Evolutionary conservation across 2,888 invertebrate species (phyloP).

Genomic region (Hirtodrosophila duncani): DNA sequence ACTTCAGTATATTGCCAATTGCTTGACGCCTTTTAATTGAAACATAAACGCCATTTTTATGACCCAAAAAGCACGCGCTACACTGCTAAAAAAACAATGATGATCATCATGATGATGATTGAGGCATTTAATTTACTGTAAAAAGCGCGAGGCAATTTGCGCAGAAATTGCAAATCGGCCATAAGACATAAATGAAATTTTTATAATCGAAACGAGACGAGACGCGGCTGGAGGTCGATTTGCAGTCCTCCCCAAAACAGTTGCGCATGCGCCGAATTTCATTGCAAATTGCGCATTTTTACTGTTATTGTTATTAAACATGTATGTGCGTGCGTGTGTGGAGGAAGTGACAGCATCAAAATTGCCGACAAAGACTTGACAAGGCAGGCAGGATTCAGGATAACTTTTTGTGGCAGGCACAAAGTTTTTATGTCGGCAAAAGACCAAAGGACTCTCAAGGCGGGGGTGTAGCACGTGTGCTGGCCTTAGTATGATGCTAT

Average conservation of each 20-base stretch:
- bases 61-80: slow-evolving; percentile 63
- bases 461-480: slow-evolving; percentile 67
- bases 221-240: slow-evolving; percentile 49
- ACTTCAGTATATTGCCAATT: too few relatives aligned
- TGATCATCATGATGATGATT: too few relatives aligned
- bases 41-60: slow-evolving; percentile 66
- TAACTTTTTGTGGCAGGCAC: slow-evolving; percentile 29
- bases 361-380: slow-evolving; percentile 33
- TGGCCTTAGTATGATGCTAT: too few relatives aligned
- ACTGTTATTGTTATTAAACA: slow-evolving; percentile 68
- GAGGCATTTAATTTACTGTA: slow-evolving; percentile 52
- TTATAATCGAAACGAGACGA: slow-evolving; percentile 65
- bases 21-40: slow-evolving; percentile 55
- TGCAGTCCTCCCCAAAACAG: slow-evolving; percentile 11
- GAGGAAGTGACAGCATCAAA: slow-evolving; percentile 40
- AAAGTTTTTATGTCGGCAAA: slow-evolving; percentile 55
- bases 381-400: slow-evolving; percentile 14
- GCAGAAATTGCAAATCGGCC: slow-evolving; percentile 68
- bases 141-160: slow-evolving; percentile 46
- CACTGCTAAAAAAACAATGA: neutral
- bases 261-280: slow-evolving; percentile 46
- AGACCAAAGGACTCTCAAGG: slow-evolving; percentile 16
- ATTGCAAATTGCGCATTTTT: slow-evolving; percentile 26
- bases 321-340: slow-evolving; percentile 20
- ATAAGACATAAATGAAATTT: slow-evolving; percentile 70